Evolutionary conservation across 1,140 invertebrate species (phyloP).

Genomic region (Cyclina sinensis): DNA sequence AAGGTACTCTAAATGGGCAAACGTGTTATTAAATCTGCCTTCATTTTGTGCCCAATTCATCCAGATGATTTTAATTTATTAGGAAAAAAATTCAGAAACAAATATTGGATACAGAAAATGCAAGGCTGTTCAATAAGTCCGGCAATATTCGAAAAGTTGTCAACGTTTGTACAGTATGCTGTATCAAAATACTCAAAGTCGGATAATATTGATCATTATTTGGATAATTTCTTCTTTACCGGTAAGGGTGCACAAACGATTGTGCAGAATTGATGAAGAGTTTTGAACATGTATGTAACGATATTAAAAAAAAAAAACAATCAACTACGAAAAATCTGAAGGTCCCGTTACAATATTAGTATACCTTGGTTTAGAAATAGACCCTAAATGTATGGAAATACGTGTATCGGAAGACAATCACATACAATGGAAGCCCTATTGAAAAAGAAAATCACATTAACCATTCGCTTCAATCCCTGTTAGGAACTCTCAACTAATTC

Average conservation of each 20-base stretch:
- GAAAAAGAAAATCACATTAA: too few relatives aligned
- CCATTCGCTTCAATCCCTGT: too few relatives aligned
- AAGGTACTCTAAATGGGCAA: background rate
- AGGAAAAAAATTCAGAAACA: background rate
- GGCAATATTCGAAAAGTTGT: constrained; percentile 20
- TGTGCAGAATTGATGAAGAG: background rate
- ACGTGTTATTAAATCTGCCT: background rate
- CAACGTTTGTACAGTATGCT: constrained; percentile 6
- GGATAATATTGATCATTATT: background rate
- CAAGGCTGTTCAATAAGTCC: background rate
- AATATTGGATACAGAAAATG: background rate
- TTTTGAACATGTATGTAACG: constrained; percentile 6
- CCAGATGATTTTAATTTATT: background rate
- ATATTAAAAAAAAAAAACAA: constrained; percentile 3
- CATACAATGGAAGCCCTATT: too few relatives aligned
- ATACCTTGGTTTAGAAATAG: background rate
- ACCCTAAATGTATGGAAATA: background rate
- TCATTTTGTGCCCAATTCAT: background rate
- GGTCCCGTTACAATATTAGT: background rate
- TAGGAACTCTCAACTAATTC: too few relatives aligned
- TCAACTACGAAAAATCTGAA: background rate
- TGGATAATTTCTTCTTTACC: constrained; percentile 31
- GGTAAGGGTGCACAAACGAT: background rate
- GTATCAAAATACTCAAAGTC: background rate
- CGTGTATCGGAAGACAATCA: too few relatives aligned